Conservation (phyloP, 2,113 vertebrate genomes). For the Furnarius figulus region DNA sequence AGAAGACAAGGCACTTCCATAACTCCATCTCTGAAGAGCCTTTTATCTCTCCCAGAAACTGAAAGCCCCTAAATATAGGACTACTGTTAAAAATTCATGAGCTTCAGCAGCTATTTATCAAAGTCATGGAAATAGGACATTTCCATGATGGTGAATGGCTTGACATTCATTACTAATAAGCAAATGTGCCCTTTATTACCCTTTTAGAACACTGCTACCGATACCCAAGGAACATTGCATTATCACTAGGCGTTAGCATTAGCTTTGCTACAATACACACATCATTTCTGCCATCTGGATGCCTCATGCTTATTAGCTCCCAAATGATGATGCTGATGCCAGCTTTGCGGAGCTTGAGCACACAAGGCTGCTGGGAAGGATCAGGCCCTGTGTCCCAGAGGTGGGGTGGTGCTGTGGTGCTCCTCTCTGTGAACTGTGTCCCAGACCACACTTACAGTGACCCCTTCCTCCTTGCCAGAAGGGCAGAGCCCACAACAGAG, state of each 20-base stretch:
- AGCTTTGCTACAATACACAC: not conserved
- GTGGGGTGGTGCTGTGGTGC: not conserved
- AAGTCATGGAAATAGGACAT: slow-evolving; percentile 63
- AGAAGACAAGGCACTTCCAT: slow-evolving; percentile 40
- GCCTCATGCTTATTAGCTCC: not conserved
- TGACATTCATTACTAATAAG: slow-evolving; percentile 71
- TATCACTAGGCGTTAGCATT: not conserved
- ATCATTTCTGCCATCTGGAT: not conserved
- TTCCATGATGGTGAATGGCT: slow-evolving; percentile 54
- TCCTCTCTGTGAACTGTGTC: fast-evolving
- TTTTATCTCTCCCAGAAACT: slow-evolving; percentile 70
- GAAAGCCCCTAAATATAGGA: slow-evolving; percentile 78
- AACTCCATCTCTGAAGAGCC: slow-evolving; percentile 39
- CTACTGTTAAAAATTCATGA: slow-evolving; percentile 76
- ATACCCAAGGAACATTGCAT: not conserved
- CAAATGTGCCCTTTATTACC: slow-evolving; percentile 50
- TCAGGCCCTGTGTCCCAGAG: not conserved
- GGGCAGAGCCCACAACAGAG: not conserved
- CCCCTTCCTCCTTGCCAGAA: not conserved
- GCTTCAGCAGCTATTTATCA: slow-evolving; percentile 63
- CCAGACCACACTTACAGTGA: fast-evolving
- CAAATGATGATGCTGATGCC: not conserved
- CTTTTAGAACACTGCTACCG: not conserved
- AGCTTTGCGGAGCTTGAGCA: not conserved
- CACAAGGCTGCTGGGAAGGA: not conserved